Evolutionary conservation across 2,797 vertebrate genomes (phyloP), one percentile per base, ranked within the genome.

Genomic region (Pangasius macronema): DNA sequence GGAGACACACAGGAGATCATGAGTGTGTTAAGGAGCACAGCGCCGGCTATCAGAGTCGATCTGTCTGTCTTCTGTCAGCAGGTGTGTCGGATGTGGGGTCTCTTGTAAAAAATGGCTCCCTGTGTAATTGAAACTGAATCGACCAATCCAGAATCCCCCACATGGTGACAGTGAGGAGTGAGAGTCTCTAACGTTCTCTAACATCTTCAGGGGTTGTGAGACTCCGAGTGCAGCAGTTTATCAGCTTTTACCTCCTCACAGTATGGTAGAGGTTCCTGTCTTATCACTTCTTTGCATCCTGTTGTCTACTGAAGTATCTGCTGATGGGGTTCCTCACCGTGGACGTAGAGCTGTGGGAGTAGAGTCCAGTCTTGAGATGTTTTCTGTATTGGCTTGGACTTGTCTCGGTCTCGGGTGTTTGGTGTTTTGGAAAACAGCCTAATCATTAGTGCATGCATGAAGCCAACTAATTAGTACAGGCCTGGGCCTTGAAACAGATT

Each of bases 71-170:
- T 59, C 75, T 76, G 61, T 86, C 89, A 87, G 82, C n/a, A 70
- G 87, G 39, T 59, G 63, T 87, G 89, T 16, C 73, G 70, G 67
- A 88, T 88, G 86, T 86, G 75, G 87, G 87, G 51, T 73, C 86
- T 75, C 10, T n/a, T 84, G 79, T 88, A 82, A 89, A 73, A 42
- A 88, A 87, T 82, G 72, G 57, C 72, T 88, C 61, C 65, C 87
- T 87, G 68, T 83, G 83, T 87, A 89, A 89, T 90, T 75, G 83
- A 87, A 87, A 87, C 57, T 82, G 73, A 90, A 89, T 83, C 77
- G 46, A 65, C 72, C 84, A 67, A 82, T 80, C 30, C 82, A 73
- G 57, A 77, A 73, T 27, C 61, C 7, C 16, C 46, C 83, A 39
- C 82, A 61, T 87, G 79, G 70, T 76, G 82, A 88, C 75, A 86